Evolutionary conservation across 2,797 vertebrate genomes (phyloP), one percentile per base, ranked within the genome.

Genomic region (Phrynocephalus forsythii): DNA sequence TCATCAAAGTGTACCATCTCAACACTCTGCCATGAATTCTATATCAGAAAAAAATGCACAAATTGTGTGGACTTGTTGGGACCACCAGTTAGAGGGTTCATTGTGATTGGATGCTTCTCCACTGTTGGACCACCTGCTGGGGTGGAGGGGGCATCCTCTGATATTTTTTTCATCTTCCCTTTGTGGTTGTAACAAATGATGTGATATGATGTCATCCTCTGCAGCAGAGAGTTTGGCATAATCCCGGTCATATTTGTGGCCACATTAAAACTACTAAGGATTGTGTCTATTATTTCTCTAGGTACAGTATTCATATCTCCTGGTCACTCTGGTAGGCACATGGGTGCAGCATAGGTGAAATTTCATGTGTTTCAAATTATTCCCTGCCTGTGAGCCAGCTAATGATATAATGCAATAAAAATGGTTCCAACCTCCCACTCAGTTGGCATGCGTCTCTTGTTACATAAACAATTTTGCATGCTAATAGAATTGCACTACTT

Each of bases 361-460:
- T 9, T 20, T 24, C 56, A 33, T 63, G 20, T 18, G 10, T 10
- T 75, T 48, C 50, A 80, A 88, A 26, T 52, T 60, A 84, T 75
- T 84, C 63, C 6, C 80, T 88, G 30, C 71, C 78, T 18, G 6
- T 85, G 33, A 67, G 56, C 71, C 69, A 88, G 75, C 69, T 85
- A 30, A 60, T 76, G 30, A 81, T 48, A 87, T 81, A 80, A 83
- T 68, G 78, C 56, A 83, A 85, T 85, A 48, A 44, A 56, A 85
- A 75, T 85, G 68, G n/a, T 81, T 26, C 80, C 75, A 85, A 88
- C 84, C 18, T 72, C 44, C 56, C n/a, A 75, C 24, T 75, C 69
- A 30, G 26, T 30, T 85, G 67, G 48, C 50, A 56, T 81, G 71
- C 6, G 56, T 85, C 48, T 76, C 48, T 16, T 76, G 44, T 81